Base-by-base conservation (phyloP, 1,140 invertebrate species). In the Drosophila orosa region DNA sequence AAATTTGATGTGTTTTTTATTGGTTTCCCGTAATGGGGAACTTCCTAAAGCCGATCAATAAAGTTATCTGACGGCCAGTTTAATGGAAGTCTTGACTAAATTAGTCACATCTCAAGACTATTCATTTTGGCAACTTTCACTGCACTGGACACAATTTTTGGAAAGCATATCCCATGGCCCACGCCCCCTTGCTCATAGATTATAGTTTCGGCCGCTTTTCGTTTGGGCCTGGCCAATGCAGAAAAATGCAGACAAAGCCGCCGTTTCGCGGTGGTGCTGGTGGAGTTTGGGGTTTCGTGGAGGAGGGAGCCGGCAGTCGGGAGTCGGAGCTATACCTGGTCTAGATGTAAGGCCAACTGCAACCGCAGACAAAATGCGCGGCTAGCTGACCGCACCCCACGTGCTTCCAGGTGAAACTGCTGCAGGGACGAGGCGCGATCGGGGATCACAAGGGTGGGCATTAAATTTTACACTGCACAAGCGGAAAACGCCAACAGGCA, bases 311-410 rank as follows among this genome's bases (percentile, higher is more conserved):
- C 8, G 48, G 29, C 17, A 22, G 29, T 15, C 19, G 48, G 29
- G 29, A 22, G 29, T 15, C 19, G 50, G 19, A 33, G 50, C 27
- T 52, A 13, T 33, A 22, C 47, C 72, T 71, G 75, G 77, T 62
- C 76, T 56, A 82, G 37, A 69, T 82, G 80, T 66, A 78, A 81
- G 81, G 73, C 78, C 62, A 68, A 73, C 65, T 75, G 62, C 68
- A 73, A 58, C 80, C 77, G 66, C 77, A 69, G 77, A 80, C 67
- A 61, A 68, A 69, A 60, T 65, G 74, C 62, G 56, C 50, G 56
- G 72, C 62, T 57, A 59, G 74, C 42, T 65, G 63, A 87, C 83
- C 84, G 84, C 84, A 89, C 84, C 84, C 84, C 84, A 87, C 80
- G 84, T 87, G 84, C 77, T 77, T 72, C 57, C 69, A 73, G 69